Percentiles rank a stretch among this genome's conserved stretches.
These are phyloP conservation scores for Leistus spinibarbis DNA, from an alignment of 2,888 invertebrate genomes.

Conservation along the genomic window DNA sequence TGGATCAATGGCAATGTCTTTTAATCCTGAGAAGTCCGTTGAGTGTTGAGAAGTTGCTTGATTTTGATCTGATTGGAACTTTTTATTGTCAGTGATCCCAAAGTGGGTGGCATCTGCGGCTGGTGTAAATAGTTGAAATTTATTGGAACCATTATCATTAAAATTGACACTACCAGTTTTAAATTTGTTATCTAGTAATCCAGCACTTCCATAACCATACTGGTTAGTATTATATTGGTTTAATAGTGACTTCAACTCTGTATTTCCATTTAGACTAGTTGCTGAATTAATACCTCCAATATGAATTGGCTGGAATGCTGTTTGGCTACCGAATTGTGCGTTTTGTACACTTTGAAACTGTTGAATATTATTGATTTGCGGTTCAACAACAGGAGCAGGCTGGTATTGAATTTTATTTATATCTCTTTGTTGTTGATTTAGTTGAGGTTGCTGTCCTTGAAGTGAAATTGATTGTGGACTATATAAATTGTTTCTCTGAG, in stretches of 20 bases:
- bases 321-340: not conserved
- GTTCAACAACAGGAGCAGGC: not conserved
- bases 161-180: not conserved
- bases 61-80: not conserved
- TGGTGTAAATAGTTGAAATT: not conserved
- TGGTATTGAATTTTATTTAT: not conserved
- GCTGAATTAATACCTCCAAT: not conserved
- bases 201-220: not conserved
- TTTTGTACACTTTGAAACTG: not conserved
- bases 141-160: not conserved
- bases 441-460: not conserved
- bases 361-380: not conserved
- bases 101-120: no score
- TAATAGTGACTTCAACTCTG: not conserved
- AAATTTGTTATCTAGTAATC: not conserved
- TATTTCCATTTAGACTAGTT: not conserved
- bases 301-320: not conserved
- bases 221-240: not conserved
- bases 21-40: no score
- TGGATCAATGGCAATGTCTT: not conserved
- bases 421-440: not conserved
- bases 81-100: not conserved
- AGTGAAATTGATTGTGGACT: not conserved
- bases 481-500: not conserved
- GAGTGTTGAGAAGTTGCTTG: not conserved